Conservation (phyloP, 2,888 invertebrate genomes). For the Scaptomyza tumidula region DNA sequence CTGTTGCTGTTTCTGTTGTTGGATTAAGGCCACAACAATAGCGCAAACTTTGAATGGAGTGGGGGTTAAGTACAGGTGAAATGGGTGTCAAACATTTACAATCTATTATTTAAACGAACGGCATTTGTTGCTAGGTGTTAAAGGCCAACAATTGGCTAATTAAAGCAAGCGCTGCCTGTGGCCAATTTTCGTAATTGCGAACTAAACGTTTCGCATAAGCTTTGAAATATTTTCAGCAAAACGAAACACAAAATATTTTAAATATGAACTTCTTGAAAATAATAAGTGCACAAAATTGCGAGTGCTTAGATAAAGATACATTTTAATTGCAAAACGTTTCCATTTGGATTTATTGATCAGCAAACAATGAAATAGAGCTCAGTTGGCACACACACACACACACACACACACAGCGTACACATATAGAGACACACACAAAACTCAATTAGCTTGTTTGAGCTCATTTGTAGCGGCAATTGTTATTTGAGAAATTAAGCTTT, state of each 20-base stretch:
- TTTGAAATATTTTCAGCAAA: neutral
- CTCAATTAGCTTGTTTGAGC: conserved; percentile 72
- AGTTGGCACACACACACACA: conserved; percentile 3
- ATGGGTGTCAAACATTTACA: conserved; percentile 74
- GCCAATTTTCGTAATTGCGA: conserved; percentile 72
- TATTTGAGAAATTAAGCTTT: conserved; percentile 74
- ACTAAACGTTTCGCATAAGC: conserved; percentile 24
- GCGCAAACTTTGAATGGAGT: conserved; percentile 43
- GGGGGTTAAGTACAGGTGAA: conserved; percentile 39
- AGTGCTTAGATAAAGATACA: conserved; percentile 13
- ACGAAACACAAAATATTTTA: neutral
- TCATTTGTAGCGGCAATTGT: conserved; percentile 65
- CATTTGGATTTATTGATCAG: conserved; percentile 54
- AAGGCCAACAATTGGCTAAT: conserved; percentile 60
- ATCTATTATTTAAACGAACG: conserved; percentile 61
- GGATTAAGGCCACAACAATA: conserved; percentile 72
- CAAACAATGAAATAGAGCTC: conserved; percentile 27
- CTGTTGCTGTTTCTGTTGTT: conserved; percentile 31
- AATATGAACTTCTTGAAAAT: conserved; percentile 12
- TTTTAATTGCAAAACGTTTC: conserved; percentile 34
- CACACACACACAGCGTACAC: neutral
- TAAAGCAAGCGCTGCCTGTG: conserved; percentile 49
- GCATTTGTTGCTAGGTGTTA: conserved; percentile 57
- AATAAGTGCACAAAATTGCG: conserved; percentile 5
- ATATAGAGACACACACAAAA: conserved; percentile 26